A percentile compares a stretch with the other conserved stretches of the same genome.
Conservation (phyloP, 2,888 invertebrate species). For the Rotaria sp. region DNA sequence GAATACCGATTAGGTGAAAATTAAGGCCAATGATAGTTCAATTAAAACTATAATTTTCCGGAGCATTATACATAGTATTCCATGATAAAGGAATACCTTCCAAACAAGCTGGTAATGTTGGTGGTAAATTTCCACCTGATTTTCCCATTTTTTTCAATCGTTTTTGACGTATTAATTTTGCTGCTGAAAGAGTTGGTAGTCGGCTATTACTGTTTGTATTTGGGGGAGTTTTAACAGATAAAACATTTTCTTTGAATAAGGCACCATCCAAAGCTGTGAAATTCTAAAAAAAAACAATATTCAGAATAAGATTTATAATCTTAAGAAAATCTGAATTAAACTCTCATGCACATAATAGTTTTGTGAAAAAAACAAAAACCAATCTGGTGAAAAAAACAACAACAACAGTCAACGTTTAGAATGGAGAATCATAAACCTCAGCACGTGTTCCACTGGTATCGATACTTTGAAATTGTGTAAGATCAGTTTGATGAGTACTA, state of each 20-base stretch:
- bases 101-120: not conserved
- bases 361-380: no score
- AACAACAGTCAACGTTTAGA: no score
- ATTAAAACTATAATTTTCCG: slow-evolving; percentile 17
- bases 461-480: no score
- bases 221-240: not conserved
- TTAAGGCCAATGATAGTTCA: not conserved
- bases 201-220: not conserved
- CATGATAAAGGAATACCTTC: not conserved
- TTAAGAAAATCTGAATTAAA: no score
- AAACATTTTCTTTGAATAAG: not conserved
- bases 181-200: not conserved
- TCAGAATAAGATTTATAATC: not conserved
- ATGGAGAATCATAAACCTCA: no score
- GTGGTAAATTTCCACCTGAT: no score
- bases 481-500: no score
- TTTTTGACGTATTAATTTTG: not conserved
- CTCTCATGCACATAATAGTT: no score
- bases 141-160: not conserved
- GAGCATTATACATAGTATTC: not conserved
- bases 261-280: not conserved
- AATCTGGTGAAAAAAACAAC: no score
- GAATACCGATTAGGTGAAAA: not conserved
- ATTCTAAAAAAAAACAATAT: not conserved
- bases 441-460: no score